Evolutionary conservation across 2,113 vertebrate genomes (phyloP).

Genomic region (Toxostoma redivivum): DNA sequence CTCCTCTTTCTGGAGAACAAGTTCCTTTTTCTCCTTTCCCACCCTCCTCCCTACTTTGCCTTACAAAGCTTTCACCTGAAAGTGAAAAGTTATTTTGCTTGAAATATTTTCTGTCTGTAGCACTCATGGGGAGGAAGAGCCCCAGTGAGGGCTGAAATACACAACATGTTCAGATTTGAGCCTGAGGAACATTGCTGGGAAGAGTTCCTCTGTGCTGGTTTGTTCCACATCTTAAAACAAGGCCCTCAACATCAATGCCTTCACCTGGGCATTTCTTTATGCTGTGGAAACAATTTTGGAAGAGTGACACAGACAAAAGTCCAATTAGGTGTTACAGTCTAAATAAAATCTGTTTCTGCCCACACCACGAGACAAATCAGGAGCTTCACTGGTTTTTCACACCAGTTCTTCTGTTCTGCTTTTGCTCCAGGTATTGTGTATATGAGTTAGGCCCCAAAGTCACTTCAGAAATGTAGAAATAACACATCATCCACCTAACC

Average conservation of each 20-base stretch:
- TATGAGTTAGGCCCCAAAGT: neutral
- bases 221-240: neutral
- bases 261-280: neutral
- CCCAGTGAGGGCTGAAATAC: neutral
- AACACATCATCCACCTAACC: conserved; percentile 24
- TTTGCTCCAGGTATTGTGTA: neutral
- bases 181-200: neutral
- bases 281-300: neutral
- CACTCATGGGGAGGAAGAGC: neutral
- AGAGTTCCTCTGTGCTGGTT: neutral
- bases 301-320: neutral
- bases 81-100: neutral
- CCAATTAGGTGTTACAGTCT: neutral
- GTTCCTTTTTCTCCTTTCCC: neutral
- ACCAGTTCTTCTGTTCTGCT: neutral
- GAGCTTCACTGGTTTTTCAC: neutral
- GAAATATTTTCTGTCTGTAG: neutral
- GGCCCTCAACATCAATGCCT: neutral
- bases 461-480: conserved; percentile 9
- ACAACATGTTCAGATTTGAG: neutral
- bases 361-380: neutral
- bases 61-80: neutral
- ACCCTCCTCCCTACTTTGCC: neutral
- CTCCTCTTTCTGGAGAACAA: neutral
- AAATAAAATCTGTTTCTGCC: neutral